Conservation (phyloP, 2,797 vertebrate genomes). For the Erithacus rubecula region DNA sequence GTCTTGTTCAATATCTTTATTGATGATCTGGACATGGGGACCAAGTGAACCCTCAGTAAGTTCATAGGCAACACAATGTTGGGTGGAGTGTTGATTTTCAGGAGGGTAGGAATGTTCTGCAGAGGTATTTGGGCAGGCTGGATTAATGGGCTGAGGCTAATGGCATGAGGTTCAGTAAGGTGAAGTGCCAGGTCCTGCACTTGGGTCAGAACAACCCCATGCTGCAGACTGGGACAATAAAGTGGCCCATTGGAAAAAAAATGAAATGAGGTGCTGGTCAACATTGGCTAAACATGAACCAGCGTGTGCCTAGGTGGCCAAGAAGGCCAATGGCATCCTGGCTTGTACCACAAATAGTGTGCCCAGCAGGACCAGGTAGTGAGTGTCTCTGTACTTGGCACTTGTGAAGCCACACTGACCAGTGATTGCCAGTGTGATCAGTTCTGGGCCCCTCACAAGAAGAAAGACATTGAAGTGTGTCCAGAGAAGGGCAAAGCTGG, state of each 20-base stretch:
- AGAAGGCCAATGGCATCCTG: background rate
- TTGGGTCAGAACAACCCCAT: background rate
- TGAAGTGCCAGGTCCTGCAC: background rate
- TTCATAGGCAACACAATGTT: background rate
- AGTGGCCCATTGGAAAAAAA: background rate
- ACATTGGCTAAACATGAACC: background rate
- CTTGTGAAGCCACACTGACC: background rate
- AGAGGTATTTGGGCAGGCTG: background rate
- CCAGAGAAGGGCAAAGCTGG: background rate
- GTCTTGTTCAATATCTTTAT: background rate
- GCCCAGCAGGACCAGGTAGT: background rate
- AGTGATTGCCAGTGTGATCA: background rate
- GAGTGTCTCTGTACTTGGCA: fast-evolving
- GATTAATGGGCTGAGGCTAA: background rate
- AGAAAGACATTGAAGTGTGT: background rate
- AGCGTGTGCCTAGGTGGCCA: background rate
- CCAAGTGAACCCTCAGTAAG: background rate
- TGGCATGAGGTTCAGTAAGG: background rate
- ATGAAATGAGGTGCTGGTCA: background rate
- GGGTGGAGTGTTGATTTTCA: background rate
- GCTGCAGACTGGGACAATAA: background rate
- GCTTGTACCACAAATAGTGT: background rate
- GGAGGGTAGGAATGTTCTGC: background rate
- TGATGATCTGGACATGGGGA: background rate
- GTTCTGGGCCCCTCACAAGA: background rate